Conservation (phyloP, 2,113 vertebrate genomes). For the Gallinago paraguaiae region DNA sequence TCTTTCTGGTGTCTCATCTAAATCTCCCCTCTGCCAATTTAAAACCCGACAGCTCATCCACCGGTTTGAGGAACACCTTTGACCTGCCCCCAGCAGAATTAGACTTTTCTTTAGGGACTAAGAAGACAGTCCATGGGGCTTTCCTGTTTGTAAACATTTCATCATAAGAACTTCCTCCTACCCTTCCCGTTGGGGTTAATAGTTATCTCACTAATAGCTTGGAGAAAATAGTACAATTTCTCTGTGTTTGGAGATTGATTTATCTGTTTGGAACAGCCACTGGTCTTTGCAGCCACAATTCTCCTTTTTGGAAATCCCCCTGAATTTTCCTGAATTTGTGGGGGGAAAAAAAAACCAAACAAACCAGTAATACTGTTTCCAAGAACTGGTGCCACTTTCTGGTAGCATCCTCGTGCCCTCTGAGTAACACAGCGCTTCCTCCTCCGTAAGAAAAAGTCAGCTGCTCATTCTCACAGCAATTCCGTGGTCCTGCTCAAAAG, state of each 20-base stretch:
- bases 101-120: neutral
- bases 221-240: neutral
- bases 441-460: neutral
- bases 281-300: neutral
- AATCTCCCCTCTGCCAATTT: too few species aligned
- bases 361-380: neutral
- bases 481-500: neutral
- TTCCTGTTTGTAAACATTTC: constrained; percentile 36
- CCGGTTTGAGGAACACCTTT: neutral
- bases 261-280: neutral
- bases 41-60: neutral
- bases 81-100: neutral
- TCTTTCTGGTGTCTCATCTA: too few species aligned
- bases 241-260: neutral
- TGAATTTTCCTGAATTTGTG: neutral
- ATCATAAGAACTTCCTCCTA: constrained; percentile 8
- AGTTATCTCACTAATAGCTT: neutral
- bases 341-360: neutral
- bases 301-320: constrained; percentile 3
- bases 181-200: neutral
- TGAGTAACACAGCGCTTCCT: constrained; percentile 3
- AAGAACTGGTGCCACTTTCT: constrained; percentile 4
- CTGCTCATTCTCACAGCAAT: neutral
- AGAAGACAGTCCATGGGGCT: neutral
- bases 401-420: neutral